Evolutionary conservation across 2,888 invertebrate species (phyloP), one percentile per base, ranked within the genome.

Genomic region (Eilema sororculum): DNA sequence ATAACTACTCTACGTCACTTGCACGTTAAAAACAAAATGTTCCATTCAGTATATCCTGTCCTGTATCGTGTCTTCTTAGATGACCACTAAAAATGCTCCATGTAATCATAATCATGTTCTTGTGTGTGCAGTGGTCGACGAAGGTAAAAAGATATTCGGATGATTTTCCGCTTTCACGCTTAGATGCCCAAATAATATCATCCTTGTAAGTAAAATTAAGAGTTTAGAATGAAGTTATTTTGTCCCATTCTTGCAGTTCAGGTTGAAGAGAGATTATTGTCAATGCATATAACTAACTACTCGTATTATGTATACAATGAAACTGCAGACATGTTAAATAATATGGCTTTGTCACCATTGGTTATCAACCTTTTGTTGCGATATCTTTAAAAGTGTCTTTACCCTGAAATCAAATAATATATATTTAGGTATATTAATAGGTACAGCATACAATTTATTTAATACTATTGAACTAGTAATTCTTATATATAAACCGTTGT

Each of bases 321-420:
- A 13, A 52, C 52, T 9, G n/a, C 2, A n/a, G 8, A 20, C 2
- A 52, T 52, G 52, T 52, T 52, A 52, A n/a, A n/a, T 52, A 2
- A n/a, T 46, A 20, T 46, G 46, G 46, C 20, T 20, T 46, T 46
- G 20, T 46, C 46, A 6, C 46, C 46, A 46, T 46, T 3, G 52
- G n/a, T 9, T 52, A 52, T 52, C n/a, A n/a, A 52, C n/a, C 5
- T 52, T 8, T n/a, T 1, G 52, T n/a, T 52, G 9, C 2, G n/a
- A 52, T 57, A 8, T 22, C 65, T 65, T 57, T 65, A 8, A 52
- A 2, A 52, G 52, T 52, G 52, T 52, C 52, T 52, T 57, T 57
- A 33, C 57, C 65, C 65, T 65, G 37, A 57, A 65, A 65, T 0
- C n/a, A 52, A 52, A 52, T n/a, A n/a, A n/a, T 52, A 52, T 8